Base-by-base conservation (phyloP, 2,888 invertebrate species). In the Drosophila parthenogenetica region DNA sequence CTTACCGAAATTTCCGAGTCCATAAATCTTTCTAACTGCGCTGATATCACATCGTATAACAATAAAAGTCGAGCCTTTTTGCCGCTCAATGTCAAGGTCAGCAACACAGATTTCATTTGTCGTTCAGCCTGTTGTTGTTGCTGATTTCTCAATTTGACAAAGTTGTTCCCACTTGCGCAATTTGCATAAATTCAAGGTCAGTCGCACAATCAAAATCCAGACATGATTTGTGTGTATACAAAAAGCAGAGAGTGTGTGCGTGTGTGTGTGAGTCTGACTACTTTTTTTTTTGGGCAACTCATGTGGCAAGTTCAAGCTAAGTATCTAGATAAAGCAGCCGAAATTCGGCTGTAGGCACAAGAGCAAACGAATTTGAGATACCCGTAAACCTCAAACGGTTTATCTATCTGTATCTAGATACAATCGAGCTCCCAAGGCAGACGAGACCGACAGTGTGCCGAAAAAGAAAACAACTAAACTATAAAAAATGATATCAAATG, bases 101-200 rank as follows among this genome's bases (percentile, higher is more conserved):
- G 13, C 13, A 67, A 39, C 69, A 60, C 46, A 54, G 37, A 37
- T 42, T 49, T 50, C 50, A 22, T 51, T 51, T 35, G 42, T 14
- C 22, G 48, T 35, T 37, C 32, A 16, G 39, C 45, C 35, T 42
- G 60, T 40, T 54, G 43, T 57, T 55, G 42, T 54, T 67, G 54
- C 54, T 63, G 64, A 71, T 69, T 69, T 82, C 73, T 82, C 70
- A 83, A 86, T 86, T 84, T 86, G 83, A 81, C 83, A 86, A 86
- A 83, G 79, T 86, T 79, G 74, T 86, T 84, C 81, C 69, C 83
- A 84, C 81, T 83, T 86, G 87, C 77, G 81, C 87, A 84, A 83
- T 83, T 83, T 84, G 87, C 83, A 83, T 83, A 83, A 83, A 83
- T 83, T 83, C 87, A 83, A 86, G 83, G 83, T 83, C 83, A 77